phyloP scores from a whole-genome alignment of 2,113 vertebrate genomes.

The Cercocebus atys region DNA sequence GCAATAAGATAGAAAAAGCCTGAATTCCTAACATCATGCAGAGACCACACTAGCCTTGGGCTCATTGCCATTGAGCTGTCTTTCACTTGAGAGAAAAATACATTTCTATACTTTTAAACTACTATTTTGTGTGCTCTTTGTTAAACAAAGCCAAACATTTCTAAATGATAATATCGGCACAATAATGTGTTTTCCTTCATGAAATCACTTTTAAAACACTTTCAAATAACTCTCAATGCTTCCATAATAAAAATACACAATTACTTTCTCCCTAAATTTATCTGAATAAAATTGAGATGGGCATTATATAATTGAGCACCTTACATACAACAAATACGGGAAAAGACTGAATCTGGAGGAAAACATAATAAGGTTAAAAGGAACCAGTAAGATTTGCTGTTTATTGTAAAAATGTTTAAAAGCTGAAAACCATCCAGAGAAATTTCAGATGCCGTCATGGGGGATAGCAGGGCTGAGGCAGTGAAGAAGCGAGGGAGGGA shows the following conservation, averaged over 20 bases:
- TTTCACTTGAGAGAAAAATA: neutral
- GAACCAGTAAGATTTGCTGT: neutral
- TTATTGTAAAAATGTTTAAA: conserved; percentile 1
- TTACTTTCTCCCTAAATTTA: neutral
- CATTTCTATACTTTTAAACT: neutral
- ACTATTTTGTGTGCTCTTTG: neutral
- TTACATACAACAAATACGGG: neutral
- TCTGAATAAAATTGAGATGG: neutral
- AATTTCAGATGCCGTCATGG: neutral
- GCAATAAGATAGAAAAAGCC: neutral
- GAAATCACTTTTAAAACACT: neutral
- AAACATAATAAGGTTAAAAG: neutral
- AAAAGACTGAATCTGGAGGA: neutral
- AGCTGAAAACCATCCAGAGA: neutral
- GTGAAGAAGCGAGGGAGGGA: neutral
- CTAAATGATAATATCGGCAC: neutral
- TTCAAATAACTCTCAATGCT: neutral
- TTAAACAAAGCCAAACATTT: neutral
- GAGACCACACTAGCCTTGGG: neutral
- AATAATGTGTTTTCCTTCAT: neutral
- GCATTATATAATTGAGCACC: neutral
- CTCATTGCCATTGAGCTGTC: neutral
- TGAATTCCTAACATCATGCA: neutral
- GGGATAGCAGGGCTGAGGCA: too few relatives aligned
- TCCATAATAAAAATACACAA: neutral